Conservation (phyloP, 2,888 invertebrate species). For the Acrobasis repandana region DNA sequence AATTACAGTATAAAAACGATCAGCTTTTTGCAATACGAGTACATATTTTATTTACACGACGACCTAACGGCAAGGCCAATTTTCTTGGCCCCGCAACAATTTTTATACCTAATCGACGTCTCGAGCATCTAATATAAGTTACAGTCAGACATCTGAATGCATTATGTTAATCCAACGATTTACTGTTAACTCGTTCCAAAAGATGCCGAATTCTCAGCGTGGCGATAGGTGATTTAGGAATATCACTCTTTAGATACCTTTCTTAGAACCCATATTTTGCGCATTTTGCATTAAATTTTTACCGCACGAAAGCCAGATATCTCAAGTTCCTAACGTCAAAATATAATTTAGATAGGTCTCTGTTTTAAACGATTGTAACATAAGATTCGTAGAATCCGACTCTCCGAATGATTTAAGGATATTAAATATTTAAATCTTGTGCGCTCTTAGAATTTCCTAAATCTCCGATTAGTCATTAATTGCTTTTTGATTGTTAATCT, state of each 20-base stretch:
- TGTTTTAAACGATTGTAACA: constrained; percentile 63
- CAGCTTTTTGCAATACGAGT: background rate
- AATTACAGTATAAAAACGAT: background rate
- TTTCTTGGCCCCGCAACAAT: constrained; percentile 21
- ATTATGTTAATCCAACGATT: constrained; percentile 70
- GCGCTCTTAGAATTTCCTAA: constrained; percentile 49
- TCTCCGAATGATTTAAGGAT: constrained; percentile 62
- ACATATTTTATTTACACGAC: background rate
- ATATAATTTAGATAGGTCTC: constrained; percentile 67
- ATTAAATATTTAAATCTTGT: constrained; percentile 57
- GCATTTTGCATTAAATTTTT: constrained; percentile 75
- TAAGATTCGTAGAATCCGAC: constrained; percentile 60
- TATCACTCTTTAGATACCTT: constrained; percentile 48
- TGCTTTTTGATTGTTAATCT: constrained; percentile 63
- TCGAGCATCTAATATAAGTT: constrained; percentile 19
- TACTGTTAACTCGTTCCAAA: constrained; percentile 59
- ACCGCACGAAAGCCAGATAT: constrained; percentile 57
- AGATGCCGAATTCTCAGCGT: constrained; percentile 58
- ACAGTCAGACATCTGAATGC: constrained; percentile 59
- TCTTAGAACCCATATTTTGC: constrained; percentile 52
- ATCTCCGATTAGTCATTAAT: constrained; percentile 70
- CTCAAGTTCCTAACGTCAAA: constrained; percentile 61
- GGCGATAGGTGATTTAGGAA: constrained; percentile 54
- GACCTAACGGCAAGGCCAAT: background rate
- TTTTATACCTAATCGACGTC: constrained; percentile 54